phyloP scores from a whole-genome alignment of 2,113 vertebrate species.

The Crotophaga sulcirostris region DNA sequence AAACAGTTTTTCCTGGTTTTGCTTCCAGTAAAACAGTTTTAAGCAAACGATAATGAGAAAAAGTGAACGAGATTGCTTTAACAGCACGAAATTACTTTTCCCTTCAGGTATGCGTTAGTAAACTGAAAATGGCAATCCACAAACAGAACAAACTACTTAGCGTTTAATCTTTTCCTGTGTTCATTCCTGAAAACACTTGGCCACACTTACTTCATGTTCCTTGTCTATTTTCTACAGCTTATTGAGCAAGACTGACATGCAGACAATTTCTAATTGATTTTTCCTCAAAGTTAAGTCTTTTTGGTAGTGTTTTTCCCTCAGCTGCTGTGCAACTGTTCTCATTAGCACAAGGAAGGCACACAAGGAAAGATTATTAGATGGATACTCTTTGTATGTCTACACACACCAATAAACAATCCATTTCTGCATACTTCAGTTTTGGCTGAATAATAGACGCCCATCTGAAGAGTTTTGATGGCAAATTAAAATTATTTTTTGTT shows the following conservation, averaged over 20 bases:
- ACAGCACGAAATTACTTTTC: background rate
- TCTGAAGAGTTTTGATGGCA: conserved; percentile 49
- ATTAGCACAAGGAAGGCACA: background rate
- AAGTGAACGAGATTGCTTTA: background rate
- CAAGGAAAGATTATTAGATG: background rate
- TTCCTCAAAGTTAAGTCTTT: background rate
- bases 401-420: conserved; percentile 2
- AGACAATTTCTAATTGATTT: background rate
- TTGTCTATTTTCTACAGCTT: background rate
- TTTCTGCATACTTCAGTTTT: background rate
- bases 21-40: background rate
- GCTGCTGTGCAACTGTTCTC: background rate
- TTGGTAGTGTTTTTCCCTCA: background rate
- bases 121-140: background rate
- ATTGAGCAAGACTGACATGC: background rate
- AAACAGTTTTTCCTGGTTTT: background rate
- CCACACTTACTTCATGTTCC: background rate
- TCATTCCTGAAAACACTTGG: background rate
- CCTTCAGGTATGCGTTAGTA: background rate
- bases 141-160: background rate
- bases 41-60: background rate
- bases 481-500: background rate
- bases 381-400: background rate
- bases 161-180: background rate
- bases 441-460: conserved; percentile 42